phyloP scores from a whole-genome alignment of 2,797 vertebrate genomes.

The Hybognathus amarus region DNA sequence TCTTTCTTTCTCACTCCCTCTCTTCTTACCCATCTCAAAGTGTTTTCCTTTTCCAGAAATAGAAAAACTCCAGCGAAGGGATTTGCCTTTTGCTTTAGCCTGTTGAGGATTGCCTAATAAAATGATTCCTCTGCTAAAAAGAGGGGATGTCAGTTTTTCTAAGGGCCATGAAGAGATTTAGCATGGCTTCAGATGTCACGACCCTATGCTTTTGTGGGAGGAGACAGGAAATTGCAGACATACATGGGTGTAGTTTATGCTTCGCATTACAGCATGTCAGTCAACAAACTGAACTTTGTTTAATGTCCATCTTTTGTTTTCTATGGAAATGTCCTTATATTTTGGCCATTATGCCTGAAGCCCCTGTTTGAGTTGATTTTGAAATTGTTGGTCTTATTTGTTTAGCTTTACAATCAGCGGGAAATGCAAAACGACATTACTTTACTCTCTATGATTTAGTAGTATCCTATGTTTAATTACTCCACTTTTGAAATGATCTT shows the following conservation, averaged over 20 bases:
- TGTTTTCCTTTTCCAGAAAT: slow-evolving; percentile 49
- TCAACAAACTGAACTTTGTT: slow-evolving; percentile 11
- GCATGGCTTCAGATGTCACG: slow-evolving; percentile 48
- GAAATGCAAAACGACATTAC: background rate
- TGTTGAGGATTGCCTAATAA: background rate
- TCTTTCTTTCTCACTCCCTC: slow-evolving; percentile 36
- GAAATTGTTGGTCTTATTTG: background rate
- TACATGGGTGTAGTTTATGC: slow-evolving; percentile 46
- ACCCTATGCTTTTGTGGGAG: slow-evolving; percentile 53
- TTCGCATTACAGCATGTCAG: slow-evolving; percentile 22
- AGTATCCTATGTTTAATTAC: too few relatives aligned
- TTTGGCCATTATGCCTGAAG: background rate
- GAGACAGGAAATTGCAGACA: slow-evolving; percentile 58
- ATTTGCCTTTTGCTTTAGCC: slow-evolving; percentile 6
- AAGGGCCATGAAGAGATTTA: slow-evolving; percentile 20
- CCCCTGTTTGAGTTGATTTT: background rate
- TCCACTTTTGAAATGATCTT: background rate
- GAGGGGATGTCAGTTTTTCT: background rate
- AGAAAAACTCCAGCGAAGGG: slow-evolving; percentile 29
- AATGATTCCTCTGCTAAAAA: background rate
- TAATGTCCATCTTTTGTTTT: background rate
- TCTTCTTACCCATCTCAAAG: background rate
- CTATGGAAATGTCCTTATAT: background rate
- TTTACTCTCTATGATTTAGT: background rate
- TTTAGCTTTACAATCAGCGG: background rate